Evolutionary conservation across 2,113 vertebrate genomes (phyloP).

Genomic region (Pachyramphus minor): DNA sequence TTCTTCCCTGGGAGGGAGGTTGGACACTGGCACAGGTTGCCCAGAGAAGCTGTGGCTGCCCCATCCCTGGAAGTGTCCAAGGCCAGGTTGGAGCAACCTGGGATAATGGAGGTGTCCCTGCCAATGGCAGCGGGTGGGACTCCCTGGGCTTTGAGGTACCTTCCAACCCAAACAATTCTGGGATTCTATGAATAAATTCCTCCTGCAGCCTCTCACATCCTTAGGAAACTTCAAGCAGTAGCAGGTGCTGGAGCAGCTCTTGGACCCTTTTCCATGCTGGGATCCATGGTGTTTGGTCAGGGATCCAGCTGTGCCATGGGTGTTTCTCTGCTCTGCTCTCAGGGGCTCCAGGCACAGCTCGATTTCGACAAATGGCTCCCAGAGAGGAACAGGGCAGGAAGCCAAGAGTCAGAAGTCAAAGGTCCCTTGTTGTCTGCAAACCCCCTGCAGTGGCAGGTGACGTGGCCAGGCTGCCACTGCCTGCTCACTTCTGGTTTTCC

Average conservation of each 20-base stretch:
- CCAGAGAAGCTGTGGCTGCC: neutral
- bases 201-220: neutral
- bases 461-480: neutral
- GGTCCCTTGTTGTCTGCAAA: neutral
- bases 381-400: neutral
- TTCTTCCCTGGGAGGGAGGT: neutral
- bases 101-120: neutral
- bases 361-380: fast-evolving
- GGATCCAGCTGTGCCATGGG: neutral
- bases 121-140: neutral
- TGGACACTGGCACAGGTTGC: neutral
- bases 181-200: neutral
- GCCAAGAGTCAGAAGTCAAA: neutral
- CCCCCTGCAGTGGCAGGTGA: neutral
- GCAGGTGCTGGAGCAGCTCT: neutral
- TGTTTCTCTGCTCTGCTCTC: neutral
- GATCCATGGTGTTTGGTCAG: fast-evolving
- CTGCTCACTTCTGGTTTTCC: neutral
- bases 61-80: neutral
- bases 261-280: fast-evolving
- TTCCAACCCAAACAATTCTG: neutral
- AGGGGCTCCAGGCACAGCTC: neutral
- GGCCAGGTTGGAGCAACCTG: fast-evolving
- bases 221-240: neutral
- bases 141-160: fast-evolving